Base-by-base conservation (phyloP, 2,888 invertebrate species). In the Pseudococcus longispinus region DNA sequence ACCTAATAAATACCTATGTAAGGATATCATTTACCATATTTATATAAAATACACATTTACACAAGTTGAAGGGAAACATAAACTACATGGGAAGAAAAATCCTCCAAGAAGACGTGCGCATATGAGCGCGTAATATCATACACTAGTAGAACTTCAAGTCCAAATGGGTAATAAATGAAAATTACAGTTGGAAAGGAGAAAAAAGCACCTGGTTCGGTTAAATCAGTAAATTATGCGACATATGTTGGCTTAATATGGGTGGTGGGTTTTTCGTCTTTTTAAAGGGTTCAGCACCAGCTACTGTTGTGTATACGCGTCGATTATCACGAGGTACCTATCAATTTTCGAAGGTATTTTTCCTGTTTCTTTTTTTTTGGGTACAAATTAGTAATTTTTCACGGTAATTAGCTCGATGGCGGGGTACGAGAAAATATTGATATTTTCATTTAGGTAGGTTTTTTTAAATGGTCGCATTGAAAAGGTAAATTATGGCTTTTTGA, bases 201-300 rank as follows among this genome's bases (percentile, higher is more conserved):
- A 70, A 70, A 70, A 70, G 42, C 77, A 80, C 77, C 77, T 80
- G 77, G 74, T 74, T 74, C 6, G 18, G 42, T 80, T 37, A 20
- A 80, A 80, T 80, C 77, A 74, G 77, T 80, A 74, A 29, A 80
- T 80, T 80, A 42, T 42, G 42, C 42, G 77, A 80, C 77, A 80
- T 80, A 80, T 80, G 77, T 70, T 70, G 29, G 29, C 70, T 32
- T 70, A 70, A 70, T 70, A 70, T 29, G 70, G 70, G 77, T 37
- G 13, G 9, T 80, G 9, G 9, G 23, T 60, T 60, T 23, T 60
- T 60, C 11, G 9, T 23, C 13, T 23, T 20, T 42, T 42, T 20
- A 42, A 80, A 80, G 77, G 77, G 77, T 80, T 80, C 42, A 20
- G 26, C 13, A 51, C 29, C 37, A 20, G 55, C 32, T 55, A 84